Percentiles rank a stretch among this genome's conserved stretches.
These are phyloP conservation scores for Cydia pomonella DNA, from an alignment of 1,140 invertebrate genomes.

Conservation along the genomic window DNA sequence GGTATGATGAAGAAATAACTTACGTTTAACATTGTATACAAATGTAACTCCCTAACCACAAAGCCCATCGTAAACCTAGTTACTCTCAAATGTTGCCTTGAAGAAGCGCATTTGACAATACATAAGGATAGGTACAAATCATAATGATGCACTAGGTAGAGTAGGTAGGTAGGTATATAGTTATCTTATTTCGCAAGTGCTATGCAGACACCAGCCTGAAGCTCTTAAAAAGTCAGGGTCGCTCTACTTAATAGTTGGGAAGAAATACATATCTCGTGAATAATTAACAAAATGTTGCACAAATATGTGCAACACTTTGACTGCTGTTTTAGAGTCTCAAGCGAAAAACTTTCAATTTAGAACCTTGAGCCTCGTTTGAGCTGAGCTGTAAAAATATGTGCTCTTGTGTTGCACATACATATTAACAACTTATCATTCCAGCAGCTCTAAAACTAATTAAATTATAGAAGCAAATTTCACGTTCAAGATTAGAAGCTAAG, in stretches of 20 bases:
- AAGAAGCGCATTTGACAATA: neutral
- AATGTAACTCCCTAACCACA: neutral
- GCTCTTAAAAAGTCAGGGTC: slow-evolving; percentile 3
- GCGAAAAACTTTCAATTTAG: too few relatives aligned
- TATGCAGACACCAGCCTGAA: neutral
- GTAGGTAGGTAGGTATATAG: neutral
- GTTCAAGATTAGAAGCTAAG: too few relatives aligned
- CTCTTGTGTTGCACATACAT: too few relatives aligned
- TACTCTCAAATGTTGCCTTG: slow-evolving; percentile 8
- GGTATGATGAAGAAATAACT: slow-evolving; percentile 3
- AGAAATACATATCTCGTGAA: neutral
- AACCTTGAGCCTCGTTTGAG: too few relatives aligned
- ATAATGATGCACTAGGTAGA: neutral
- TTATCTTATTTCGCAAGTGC: too few relatives aligned
- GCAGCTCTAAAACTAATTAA: too few relatives aligned
- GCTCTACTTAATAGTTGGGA: neutral
- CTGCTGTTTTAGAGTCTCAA: too few relatives aligned
- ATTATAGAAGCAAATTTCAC: too few relatives aligned
- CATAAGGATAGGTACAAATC: neutral
- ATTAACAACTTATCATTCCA: too few relatives aligned
- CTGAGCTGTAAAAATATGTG: too few relatives aligned
- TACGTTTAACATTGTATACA: neutral
- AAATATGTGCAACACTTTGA: too few relatives aligned
- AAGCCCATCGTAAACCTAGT: slow-evolving; percentile 1
- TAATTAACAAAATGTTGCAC: too few relatives aligned